These are phyloP conservation scores for Callithrix jacchus DNA, from an alignment of 2,113 vertebrate genomes.

Conservation along the genomic window DNA sequence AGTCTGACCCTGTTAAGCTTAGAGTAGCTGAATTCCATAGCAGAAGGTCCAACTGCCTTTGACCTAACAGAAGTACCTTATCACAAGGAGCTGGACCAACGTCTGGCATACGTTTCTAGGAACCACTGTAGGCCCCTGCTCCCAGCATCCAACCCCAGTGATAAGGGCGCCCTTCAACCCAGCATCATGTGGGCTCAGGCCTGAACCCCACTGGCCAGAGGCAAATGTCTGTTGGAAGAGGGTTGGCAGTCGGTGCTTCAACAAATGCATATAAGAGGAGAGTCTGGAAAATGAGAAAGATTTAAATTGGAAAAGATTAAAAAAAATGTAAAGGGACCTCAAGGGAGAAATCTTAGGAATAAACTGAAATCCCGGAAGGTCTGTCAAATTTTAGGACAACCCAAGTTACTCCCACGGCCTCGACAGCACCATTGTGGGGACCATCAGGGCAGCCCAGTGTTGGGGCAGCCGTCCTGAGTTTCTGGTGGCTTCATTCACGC, in stretches of 20 bases:
- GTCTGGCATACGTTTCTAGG: not conserved
- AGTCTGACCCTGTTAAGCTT: not conserved
- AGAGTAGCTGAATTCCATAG: not conserved
- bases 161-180: not conserved
- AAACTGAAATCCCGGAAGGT: not conserved
- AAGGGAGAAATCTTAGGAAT: not conserved
- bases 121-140: not conserved
- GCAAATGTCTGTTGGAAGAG: not conserved
- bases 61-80: not conserved
- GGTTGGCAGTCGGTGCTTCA: not conserved
- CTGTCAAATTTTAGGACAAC: not conserved
- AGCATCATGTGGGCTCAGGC: not conserved
- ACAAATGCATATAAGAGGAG: not conserved
- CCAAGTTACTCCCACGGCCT: rapidly evolving
- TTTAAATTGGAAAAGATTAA: not conserved
- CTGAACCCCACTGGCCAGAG: not conserved
- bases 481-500: not conserved
- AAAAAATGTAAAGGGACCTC: not conserved
- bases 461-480: not conserved
- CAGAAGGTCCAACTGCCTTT: not conserved
- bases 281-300: not conserved
- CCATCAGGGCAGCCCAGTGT: rapidly evolving
- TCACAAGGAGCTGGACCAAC: not conserved
- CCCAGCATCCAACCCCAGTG: not conserved
- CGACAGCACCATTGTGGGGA: not conserved